Evolutionary conservation across 2,888 invertebrate genomes (phyloP).

Genomic region (Dryocosmus kuriphilus): DNA sequence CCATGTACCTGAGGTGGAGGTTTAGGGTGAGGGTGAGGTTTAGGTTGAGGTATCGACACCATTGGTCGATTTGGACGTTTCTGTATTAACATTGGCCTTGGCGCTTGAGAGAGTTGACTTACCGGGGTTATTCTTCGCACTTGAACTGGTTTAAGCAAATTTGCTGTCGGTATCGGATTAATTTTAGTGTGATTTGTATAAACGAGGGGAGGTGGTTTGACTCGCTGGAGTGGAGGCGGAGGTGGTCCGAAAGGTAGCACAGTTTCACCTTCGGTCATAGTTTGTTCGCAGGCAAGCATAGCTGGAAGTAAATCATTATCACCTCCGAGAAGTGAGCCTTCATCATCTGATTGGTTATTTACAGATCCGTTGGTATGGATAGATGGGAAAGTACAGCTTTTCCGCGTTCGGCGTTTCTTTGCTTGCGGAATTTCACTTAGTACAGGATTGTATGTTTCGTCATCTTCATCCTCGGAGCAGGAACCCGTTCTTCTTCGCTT

Average conservation of each 20-base stretch:
- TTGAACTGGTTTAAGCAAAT: slow-evolving; percentile 58
- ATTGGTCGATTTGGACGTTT: slow-evolving; percentile 56
- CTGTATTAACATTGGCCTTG: slow-evolving; percentile 10
- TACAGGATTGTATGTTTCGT: slow-evolving; percentile 59
- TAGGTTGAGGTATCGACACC: slow-evolving; percentile 58
- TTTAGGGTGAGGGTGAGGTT: neutral
- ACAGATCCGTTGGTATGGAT: slow-evolving; percentile 51
- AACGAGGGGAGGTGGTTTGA: slow-evolving; percentile 20
- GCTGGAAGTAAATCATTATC: slow-evolving; percentile 50
- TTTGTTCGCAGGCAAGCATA: slow-evolving; percentile 66
- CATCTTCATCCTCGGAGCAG: slow-evolving; percentile 70
- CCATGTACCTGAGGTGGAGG: slow-evolving; percentile 18
- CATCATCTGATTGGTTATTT: slow-evolving; percentile 58
- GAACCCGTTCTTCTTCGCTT: slow-evolving; percentile 65
- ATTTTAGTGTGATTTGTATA: slow-evolving; percentile 54
- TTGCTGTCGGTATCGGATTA: slow-evolving; percentile 63
- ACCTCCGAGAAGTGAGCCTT: slow-evolving; percentile 46
- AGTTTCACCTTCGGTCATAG: slow-evolving; percentile 66
- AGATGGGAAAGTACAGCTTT: slow-evolving; percentile 42
- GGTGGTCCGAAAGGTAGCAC: slow-evolving; percentile 52
- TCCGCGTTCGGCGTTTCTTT: slow-evolving; percentile 56
- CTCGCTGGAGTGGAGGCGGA: neutral
- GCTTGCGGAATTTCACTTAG: slow-evolving; percentile 48
- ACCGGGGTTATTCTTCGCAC: slow-evolving; percentile 40
- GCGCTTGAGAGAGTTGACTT: neutral